phyloP scores from a whole-genome alignment of 2,888 invertebrate genomes.

The Siphlonurus alternatus region DNA sequence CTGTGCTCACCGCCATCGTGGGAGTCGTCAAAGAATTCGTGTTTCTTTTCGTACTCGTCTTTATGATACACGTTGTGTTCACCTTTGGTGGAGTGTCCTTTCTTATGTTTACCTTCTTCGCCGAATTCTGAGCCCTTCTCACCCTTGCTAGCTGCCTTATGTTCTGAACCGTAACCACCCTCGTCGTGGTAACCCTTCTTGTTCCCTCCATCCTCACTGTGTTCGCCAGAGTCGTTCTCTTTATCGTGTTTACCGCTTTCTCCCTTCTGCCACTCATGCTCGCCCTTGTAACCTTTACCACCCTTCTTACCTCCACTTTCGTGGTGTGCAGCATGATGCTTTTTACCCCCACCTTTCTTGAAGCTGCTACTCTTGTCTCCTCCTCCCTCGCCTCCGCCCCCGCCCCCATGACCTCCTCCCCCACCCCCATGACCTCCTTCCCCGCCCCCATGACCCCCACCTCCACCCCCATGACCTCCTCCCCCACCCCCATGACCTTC shows the following conservation, averaged over 20 bases:
- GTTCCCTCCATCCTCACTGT: slow-evolving; percentile 34
- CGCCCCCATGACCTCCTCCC: not conserved
- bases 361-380: not conserved
- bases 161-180: slow-evolving; percentile 36
- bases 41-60: slow-evolving; percentile 62
- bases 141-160: slow-evolving; percentile 33
- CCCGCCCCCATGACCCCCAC: not conserved
- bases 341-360: not conserved
- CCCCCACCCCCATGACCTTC: not conserved
- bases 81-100: slow-evolving; percentile 50
- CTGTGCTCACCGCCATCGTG: slow-evolving; percentile 47
- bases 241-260: slow-evolving; percentile 36
- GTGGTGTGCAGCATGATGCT: not conserved
- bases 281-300: slow-evolving; percentile 31
- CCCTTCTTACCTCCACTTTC: slow-evolving; percentile 2
- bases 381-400: not conserved
- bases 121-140: slow-evolving; percentile 39
- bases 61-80: slow-evolving; percentile 57
- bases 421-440: not conserved
- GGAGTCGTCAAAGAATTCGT: slow-evolving; percentile 55
- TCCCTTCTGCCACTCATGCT: slow-evolving; percentile 37
- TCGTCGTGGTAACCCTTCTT: slow-evolving; percentile 36
- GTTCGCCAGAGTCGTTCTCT: slow-evolving; percentile 31
- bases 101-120: slow-evolving; percentile 41
- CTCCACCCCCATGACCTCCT: not conserved